Base-by-base conservation (phyloP, 2,888 invertebrate species). In the Euzetes globulus region DNA sequence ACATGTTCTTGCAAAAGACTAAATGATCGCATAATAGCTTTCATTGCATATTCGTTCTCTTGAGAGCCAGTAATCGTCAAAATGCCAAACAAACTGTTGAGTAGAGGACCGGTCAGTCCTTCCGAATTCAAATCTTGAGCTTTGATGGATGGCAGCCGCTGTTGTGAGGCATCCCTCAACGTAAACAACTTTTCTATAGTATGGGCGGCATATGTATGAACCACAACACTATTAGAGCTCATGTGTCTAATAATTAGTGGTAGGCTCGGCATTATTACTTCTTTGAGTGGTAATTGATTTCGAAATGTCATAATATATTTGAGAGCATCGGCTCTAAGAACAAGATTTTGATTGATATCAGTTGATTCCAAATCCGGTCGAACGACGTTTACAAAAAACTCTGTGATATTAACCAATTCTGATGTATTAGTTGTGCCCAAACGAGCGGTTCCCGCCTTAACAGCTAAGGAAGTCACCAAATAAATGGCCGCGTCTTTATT, bases 31-130 rank as follows among this genome's bases (percentile, higher is more conserved):
- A 97, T 93, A n/a, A 97, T 88, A 1, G 94, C 94, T 86, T 95
- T 97, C 95, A 99, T 99, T 9, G 93, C 88, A 82, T 99, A 98
- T 83, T 98, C 97, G 83, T 98, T 98, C 84, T 98, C 96, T 78
- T 89, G 88, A 0, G 92, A 91, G 4, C 89, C 88, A 0, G 88
- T 87, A 77, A 87, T 84, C 9, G 88, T 87, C 73, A 98, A 85
- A 22, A 90, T 88, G 0, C 84, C 85, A 83, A 97, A 92, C 37
- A 98, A 85, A 73, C 89, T 89, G 7, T 86, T 85, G 15, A 98
- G 85, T 70, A 96, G 83, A 72, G 88, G 85, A 37, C 86, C 86
- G 1, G 90, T 87, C 77, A 90, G 84, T 0, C 33, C 33, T 7
- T 7, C 33, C 4, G 91, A 89, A 47, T 86, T 84, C 47, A 95